These are phyloP conservation scores for Aphelenchoides fujianensis DNA, from an alignment of 1,140 invertebrate genomes.

Conservation along the genomic window DNA sequence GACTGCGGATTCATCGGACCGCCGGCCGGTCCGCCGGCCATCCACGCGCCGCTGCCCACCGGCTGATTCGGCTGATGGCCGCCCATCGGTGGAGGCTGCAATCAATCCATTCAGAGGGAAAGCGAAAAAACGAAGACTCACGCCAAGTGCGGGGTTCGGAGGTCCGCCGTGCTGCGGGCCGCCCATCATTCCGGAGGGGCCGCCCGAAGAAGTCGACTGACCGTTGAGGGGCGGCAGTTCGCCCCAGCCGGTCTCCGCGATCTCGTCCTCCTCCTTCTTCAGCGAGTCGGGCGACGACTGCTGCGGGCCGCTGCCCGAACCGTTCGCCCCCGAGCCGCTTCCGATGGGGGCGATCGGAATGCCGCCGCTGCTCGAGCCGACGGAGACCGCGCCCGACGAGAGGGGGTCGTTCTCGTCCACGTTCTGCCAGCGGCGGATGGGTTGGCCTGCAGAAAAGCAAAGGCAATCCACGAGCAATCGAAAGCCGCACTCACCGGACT, in stretches of 20 bases:
- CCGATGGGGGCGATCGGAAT: not conserved
- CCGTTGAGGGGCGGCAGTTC: constrained; percentile 14
- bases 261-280: constrained; percentile 18
- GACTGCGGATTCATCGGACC: not conserved
- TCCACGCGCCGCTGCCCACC: too few relatives aligned
- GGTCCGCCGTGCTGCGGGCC: not conserved
- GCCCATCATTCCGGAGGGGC: not conserved
- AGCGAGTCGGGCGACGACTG: constrained; percentile 21
- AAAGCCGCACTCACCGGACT: constrained; percentile 4
- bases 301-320: not conserved
- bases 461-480: not conserved
- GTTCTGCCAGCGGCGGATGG: constrained; percentile 10
- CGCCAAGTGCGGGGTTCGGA: not conserved
- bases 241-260: constrained; percentile 23
- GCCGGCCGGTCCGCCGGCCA: not conserved
- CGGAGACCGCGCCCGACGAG: not conserved
- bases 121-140: too few relatives aligned
- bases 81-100: constrained; percentile 6
- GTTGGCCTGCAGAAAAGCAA: constrained; percentile 7
- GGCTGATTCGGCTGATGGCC: not conserved
- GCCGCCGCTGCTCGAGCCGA: not conserved
- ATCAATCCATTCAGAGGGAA: not conserved
- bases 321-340: not conserved
- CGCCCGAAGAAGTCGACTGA: not conserved
- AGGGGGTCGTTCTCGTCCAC: constrained; percentile 14